These are phyloP conservation scores for Melanotaenia parkinsoni DNA, from an alignment of 2,797 vertebrate genomes.

Conservation along the genomic window DNA sequence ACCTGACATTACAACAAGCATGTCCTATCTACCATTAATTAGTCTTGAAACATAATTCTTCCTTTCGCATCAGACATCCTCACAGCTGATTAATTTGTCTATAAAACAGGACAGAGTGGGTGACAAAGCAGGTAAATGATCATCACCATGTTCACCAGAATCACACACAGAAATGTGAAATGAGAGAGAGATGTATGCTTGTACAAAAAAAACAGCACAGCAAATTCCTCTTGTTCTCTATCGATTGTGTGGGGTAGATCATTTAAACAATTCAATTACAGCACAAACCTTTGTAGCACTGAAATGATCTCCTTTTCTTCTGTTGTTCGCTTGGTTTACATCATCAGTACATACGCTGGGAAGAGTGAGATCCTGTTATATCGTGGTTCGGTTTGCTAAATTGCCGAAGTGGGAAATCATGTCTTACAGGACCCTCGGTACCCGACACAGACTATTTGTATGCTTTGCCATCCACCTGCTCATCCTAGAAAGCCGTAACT, in stretches of 20 bases:
- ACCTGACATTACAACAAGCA: slow-evolving; percentile 4
- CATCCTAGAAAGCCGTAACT: slow-evolving; percentile 54
- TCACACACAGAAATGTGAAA: slow-evolving; percentile 40
- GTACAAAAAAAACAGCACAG: slow-evolving; percentile 50
- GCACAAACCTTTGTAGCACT: slow-evolving; percentile 49
- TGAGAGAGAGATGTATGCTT: slow-evolving; percentile 57
- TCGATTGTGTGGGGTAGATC: slow-evolving; percentile 59
- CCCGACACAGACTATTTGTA: slow-evolving; percentile 57
- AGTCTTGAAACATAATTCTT: slow-evolving; percentile 8
- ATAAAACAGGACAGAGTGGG: slow-evolving; percentile 13
- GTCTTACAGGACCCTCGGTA: slow-evolving; percentile 42
- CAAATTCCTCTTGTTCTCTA: slow-evolving; percentile 66
- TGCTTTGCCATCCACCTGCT: slow-evolving; percentile 60
- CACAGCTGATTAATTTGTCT: slow-evolving; percentile 19
- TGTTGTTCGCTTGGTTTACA: slow-evolving; percentile 52
- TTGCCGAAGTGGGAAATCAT: slow-evolving; percentile 32
- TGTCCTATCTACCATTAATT: slow-evolving; percentile 2
- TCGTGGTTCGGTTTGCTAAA: slow-evolving; percentile 27
- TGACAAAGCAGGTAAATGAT: slow-evolving; percentile 53
- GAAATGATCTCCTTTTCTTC: slow-evolving; percentile 51
- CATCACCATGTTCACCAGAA: slow-evolving; percentile 38
- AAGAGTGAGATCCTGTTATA: slow-evolving; percentile 11
- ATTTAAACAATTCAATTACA: slow-evolving; percentile 79
- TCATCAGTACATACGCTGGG: slow-evolving; percentile 46
- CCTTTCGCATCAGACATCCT: slow-evolving; percentile 9